These are phyloP conservation scores for Euzetes globulus DNA, from an alignment of 2,888 invertebrate species.

Conservation along the genomic window DNA sequence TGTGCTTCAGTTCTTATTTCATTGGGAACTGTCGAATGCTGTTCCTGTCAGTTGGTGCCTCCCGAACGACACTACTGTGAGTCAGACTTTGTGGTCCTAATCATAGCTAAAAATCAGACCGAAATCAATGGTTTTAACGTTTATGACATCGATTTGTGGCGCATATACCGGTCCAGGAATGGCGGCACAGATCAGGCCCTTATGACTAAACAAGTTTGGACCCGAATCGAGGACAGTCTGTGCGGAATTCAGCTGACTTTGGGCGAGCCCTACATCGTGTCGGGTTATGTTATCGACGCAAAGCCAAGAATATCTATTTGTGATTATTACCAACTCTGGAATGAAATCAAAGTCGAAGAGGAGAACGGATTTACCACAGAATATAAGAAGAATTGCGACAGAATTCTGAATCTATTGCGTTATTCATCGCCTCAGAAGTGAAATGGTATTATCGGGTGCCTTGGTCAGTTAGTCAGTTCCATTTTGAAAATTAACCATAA, in stretches of 20 bases:
- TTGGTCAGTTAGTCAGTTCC: too few relatives aligned
- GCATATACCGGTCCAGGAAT: background rate
- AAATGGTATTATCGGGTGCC: too few relatives aligned
- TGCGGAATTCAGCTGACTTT: background rate
- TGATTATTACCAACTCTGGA: conserved; percentile 1
- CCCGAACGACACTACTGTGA: background rate
- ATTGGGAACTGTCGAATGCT: background rate
- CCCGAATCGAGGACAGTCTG: background rate
- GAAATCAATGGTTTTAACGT: background rate
- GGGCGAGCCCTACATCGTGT: background rate
- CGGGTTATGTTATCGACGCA: background rate
- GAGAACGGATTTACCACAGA: background rate
- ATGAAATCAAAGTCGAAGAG: background rate
- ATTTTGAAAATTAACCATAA: too few relatives aligned
- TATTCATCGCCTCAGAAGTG: too few relatives aligned
- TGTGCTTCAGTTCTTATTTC: background rate
- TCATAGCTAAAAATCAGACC: background rate
- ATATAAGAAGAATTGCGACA: background rate
- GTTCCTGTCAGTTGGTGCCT: background rate
- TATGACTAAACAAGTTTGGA: background rate
- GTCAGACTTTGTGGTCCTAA: background rate
- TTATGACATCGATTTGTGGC: conserved; percentile 26
- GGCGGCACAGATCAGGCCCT: background rate
- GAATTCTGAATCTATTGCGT: background rate
- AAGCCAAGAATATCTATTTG: background rate